Base-by-base conservation (phyloP, 2,113 vertebrate species). In the Athene cunicularia region DNA sequence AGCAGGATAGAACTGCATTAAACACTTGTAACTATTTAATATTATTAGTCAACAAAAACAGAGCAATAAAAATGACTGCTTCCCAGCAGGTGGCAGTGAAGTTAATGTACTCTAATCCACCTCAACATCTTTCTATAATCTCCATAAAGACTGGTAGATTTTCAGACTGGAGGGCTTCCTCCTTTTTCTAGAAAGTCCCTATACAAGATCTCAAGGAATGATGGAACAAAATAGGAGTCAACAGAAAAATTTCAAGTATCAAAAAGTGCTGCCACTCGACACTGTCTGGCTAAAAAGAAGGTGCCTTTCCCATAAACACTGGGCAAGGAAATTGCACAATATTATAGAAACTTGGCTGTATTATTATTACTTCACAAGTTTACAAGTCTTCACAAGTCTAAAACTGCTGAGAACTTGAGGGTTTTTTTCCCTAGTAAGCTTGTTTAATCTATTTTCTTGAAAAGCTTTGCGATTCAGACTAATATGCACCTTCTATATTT, bases 41-140 rank as follows among this genome's bases (percentile, higher is more conserved):
- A 1, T 67, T 67, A 21, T 50, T 49, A 62, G 43, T 79, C 76
- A 73, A 77, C 50, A 91, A 93, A 93, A 62, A 16, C 52, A 83
- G 47, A 74, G 39, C 71, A 80, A 89, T 80, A 32, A 82, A 80
- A 92, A 80, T 37, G 3, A 62, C 50, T 70, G 43, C 15, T 86
- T 96, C 88, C 92, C 90, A 95, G 91, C 80, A 96, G 96, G 63
- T 93, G 90, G 83, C 95, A 96, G 71, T 86, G 71, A 88, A 87
- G 43, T 27, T 91, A 85, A 77, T 5, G 17, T 55, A 75, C 62
- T 76, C n/a, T 52, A 58, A 58, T 63, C 47, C 56, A 59, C 53
- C 63, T 88, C 49, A 43, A 20, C 11, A 59, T 56, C 70, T 30
- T 82, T 66, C 53, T 80, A 24, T 33, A 88, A 6, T 70, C 39